phyloP scores from a whole-genome alignment of 2,113 vertebrate genomes.

The Passerina amoena region DNA sequence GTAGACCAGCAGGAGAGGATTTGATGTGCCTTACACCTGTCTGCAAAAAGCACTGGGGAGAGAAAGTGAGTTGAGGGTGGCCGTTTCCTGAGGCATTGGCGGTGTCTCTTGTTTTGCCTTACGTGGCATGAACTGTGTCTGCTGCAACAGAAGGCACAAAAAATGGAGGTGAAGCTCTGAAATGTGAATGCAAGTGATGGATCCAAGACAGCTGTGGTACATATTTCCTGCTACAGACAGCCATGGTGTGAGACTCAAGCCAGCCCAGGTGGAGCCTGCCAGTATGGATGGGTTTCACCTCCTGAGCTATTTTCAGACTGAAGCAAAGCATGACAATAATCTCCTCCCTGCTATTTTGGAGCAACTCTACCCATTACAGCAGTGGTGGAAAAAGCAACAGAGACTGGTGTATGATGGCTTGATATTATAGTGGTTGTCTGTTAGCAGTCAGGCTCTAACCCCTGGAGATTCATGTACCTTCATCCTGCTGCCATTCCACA shows the following conservation, averaged over 20 bases:
- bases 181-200: background rate
- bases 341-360: background rate
- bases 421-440: background rate
- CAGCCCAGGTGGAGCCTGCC: background rate
- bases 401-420: background rate
- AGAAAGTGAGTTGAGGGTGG: background rate
- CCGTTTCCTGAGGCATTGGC: background rate
- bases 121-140: background rate
- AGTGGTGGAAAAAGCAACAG: background rate
- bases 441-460: background rate
- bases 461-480: background rate
- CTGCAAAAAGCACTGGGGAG: background rate
- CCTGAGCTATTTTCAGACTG: background rate
- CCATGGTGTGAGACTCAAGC: background rate
- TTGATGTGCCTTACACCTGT: background rate
- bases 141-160: background rate
- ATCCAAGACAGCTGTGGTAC: background rate
- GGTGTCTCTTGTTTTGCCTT: background rate
- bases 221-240: background rate
- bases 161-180: background rate
- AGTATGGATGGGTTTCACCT: fast-evolving
- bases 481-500: background rate
- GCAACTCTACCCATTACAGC: background rate
- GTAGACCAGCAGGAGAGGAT: background rate
- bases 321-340: background rate